Evolutionary conservation across 2,113 vertebrate species (phyloP), one percentile per base, ranked within the genome.

Genomic region (Haliaeetus leucogaster): DNA sequence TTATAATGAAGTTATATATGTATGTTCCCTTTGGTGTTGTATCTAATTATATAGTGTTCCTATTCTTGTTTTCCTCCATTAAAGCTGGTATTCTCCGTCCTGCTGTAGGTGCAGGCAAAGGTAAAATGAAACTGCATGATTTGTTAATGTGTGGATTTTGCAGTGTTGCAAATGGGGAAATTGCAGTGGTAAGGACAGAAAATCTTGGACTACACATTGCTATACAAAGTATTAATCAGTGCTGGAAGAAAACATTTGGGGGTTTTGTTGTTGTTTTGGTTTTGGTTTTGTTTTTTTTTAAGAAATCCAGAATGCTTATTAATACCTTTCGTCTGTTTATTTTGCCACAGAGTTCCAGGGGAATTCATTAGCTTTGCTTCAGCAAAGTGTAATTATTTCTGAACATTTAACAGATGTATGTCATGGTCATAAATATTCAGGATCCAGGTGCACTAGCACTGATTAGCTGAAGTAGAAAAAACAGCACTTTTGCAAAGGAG

Each of bases 21-120:
- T 91, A 45, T 96, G 97, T 97, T 95, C 63, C 95, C 32, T 71
- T 95, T 94, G 95, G 93, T 98, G 93, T 97, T 96, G 92, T 97
- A 97, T 97, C 97, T 98, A 98, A 98, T 97, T 96, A 98, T 97
- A 95, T 92, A 98, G 97, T 98, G 93, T 98, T 97, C 98, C 95
- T 99, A 27, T 99, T 98, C 98, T 97, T 98, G 95, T 98, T 96
- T 98, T 97, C 91, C 97, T 93, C 96, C 97, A 88, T 97, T 97
- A 97, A 99, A 98, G 98, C 98, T 98, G 97, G 97, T 98, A 97
- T 98, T 98, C 98, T 97, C 81, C 98, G n/a, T 98, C 98, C 98
- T 98, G 98, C 98, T 98, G 97, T 99, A 99, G 98, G 98, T 98
- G 97, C 98, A 98, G 98, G 97, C 98, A 99, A 99, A 99, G 99